Conservation (phyloP, 2,888 invertebrate species). For the Lasioglossum calceatum region DNA sequence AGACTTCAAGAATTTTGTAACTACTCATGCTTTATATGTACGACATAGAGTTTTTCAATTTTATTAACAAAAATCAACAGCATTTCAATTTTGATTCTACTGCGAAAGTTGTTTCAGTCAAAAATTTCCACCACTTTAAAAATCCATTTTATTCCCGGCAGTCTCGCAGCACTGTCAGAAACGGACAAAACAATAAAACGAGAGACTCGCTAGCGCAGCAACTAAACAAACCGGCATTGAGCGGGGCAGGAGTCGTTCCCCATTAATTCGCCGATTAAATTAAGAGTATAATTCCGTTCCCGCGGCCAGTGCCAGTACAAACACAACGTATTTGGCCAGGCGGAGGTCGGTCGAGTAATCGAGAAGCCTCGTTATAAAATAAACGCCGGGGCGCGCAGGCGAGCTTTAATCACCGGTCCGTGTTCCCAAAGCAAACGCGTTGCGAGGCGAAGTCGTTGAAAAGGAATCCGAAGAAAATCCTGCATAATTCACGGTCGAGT, state of each 20-base stretch:
- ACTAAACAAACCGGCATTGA: background rate
- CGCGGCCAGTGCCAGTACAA: background rate
- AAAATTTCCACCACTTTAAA: no score
- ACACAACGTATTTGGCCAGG: background rate
- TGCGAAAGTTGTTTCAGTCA: background rate
- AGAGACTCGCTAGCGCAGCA: background rate
- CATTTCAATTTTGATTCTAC: background rate
- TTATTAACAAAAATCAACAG: no score
- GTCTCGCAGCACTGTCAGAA: background rate
- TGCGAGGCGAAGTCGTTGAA: conserved; percentile 22
- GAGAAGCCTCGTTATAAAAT: conserved; percentile 6
- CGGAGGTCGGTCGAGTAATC: background rate
- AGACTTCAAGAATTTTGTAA: no score
- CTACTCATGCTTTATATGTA: no score
- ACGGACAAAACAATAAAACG: background rate
- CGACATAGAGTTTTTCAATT: no score
- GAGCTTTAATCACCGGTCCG: conserved; percentile 48
- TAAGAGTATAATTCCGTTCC: background rate
- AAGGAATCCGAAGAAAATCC: conserved; percentile 64
- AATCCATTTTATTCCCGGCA: background rate
- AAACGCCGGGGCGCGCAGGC: background rate
- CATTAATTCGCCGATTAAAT: conserved; percentile 5
- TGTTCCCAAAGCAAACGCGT: conserved; percentile 45
- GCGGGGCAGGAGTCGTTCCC: background rate
- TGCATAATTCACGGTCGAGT: conserved; percentile 67